These are phyloP conservation scores for Plebejus anna DNA, from an alignment of 2,888 invertebrate species.

Conservation along the genomic window DNA sequence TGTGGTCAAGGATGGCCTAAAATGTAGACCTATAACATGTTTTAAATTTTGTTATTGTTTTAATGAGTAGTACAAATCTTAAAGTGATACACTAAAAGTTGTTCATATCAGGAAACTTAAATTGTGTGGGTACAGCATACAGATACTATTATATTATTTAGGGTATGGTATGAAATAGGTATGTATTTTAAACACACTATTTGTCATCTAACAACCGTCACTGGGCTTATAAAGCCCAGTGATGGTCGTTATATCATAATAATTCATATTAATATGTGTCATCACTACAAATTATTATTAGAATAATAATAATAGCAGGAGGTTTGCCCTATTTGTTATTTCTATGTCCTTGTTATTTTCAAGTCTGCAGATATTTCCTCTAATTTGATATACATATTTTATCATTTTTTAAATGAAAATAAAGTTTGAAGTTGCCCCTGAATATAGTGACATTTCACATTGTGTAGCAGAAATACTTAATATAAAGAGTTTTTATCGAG, in stretches of 20 bases:
- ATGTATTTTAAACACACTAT: background rate
- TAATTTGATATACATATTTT: background rate
- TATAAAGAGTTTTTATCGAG: constrained; percentile 8
- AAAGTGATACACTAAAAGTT: background rate
- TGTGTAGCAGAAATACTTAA: constrained; percentile 14
- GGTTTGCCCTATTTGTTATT: background rate
- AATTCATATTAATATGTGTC: too few species aligned
- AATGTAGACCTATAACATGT: background rate
- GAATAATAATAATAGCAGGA: background rate
- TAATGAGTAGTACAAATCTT: constrained; percentile 15
- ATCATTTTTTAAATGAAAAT: background rate
- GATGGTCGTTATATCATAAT: too few species aligned
- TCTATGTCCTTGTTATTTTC: constrained; percentile 8
- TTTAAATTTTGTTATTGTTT: background rate
- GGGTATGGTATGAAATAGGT: background rate
- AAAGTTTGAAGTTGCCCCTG: background rate
- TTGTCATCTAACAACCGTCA: background rate
- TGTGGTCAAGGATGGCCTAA: constrained; percentile 6
- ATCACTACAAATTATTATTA: too few species aligned
- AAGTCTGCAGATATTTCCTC: background rate
- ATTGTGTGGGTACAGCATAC: background rate
- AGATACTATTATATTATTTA: background rate
- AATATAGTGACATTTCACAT: background rate
- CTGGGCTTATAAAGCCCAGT: background rate
- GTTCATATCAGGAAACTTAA: background rate